Base-by-base conservation (phyloP, 2,888 invertebrate species). In the Drosophila acutilabella region DNA sequence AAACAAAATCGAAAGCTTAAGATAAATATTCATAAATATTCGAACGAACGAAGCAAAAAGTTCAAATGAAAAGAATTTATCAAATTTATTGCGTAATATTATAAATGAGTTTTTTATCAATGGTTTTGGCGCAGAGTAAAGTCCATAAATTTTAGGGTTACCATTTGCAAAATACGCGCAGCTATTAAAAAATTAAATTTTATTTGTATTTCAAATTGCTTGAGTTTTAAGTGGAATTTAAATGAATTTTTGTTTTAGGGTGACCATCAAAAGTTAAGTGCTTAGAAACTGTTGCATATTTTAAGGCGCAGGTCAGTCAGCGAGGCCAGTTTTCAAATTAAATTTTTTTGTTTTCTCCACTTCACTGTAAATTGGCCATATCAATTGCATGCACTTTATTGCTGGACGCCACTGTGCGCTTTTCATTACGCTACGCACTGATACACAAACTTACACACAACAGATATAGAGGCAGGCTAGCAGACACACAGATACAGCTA, bases 391-490 rank as follows among this genome's bases (percentile, higher is more conserved):
- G 56, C 52, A 69, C 64, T 36, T 38, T 58, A 42, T 57, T 51
- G 13, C 10, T 20, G 71, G 75, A 64, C 64, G 54, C 58, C 51
- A 80, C 71, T 75, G 75, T 75, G 42, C 54, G 26, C 14, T 16
- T 58, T 57, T 41, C 65, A 47, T 33, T 53, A 40, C 52, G 65
- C 13, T 52, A 51, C 52, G 40, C 64, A 60, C 33, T 26, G 30
- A 47, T 45, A 47, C 61, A 47, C 47, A 61, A 14, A 18, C 30
- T 13, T 13, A 36, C 13, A 47, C 47, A 50, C 14, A 56, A 44
- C 13, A 40, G 8, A 33, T n/a, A 26, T 16, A 26, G 10, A 44
- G 13, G 33, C 18, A 57, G 42, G 30, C 30, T 30, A 30, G 13
- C 11, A 36, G 36, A 41, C 47, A 50, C 14, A 56, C 10, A 41